Base-by-base conservation (phyloP, 1,140 invertebrate species). In the Tribolium madens region DNA sequence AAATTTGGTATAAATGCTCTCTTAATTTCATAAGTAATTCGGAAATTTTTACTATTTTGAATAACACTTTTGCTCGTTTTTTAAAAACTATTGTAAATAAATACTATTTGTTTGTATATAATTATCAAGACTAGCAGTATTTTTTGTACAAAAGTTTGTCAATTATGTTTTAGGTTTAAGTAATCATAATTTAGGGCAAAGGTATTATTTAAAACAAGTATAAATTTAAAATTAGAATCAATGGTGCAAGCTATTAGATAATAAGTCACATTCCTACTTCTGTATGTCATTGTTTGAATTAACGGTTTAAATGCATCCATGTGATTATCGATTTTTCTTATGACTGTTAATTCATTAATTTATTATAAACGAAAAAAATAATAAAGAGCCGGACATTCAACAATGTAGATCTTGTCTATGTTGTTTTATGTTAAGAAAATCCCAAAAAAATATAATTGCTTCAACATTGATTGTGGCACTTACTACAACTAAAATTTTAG, bases 201-300 rank as follows among this genome's bases (percentile, higher is more conserved):
- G 69, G 77, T 75, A 52, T 78, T 78, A 76, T 78, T 78, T 78
- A 50, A 76, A 72, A 48, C 46, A 17, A 52, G 70, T 72, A 52
- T 21, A 72, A 72, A 73, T 68, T 75, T 78, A 57, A 70, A 26
- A 68, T 46, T 81, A 78, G 80, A 83, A 83, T 83, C 81, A 82
- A 83, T 83, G 80, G 80, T 82, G 81, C 80, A 81, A 82, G 76
- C 76, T 81, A 77, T 70, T 73, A 75, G 74, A 60, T 70, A 77
- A 46, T 75, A 81, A 78, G 79, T 81, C 71, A 81, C 80, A 81
- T 81, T 81, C 80, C 80, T 80, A 77, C 70, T 80, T 80, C 71
- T 77, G 69, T 73, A 70, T 79, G 71, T 79, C 53, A 76, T 57
- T 73, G 36, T 52, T 53, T 75, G 68, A 76, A 78, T 64, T 78